Evolutionary conservation across 2,113 vertebrate genomes (phyloP), one percentile per base, ranked within the genome.

Genomic region (Poeciliopsis prolifica): DNA sequence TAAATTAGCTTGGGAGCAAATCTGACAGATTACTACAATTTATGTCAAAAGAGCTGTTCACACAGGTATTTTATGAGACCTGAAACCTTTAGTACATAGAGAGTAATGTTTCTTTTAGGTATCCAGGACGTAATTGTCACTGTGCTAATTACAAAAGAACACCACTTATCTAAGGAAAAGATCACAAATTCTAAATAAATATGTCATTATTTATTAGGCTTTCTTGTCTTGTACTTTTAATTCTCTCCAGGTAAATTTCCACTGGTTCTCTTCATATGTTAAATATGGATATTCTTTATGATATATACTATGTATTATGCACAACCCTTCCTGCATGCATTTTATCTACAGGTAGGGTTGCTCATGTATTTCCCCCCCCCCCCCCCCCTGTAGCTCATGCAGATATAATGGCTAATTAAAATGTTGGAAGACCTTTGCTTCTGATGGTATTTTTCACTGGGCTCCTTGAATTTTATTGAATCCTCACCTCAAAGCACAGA

Each of bases 371-470:
- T 65, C 74, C 72, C 28, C 82, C 61, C 72, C 54, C 68, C 77
- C 62, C 74, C 72, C 28, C 82, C 61, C 72, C 54, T 0, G n/a
- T 74, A 76, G 79, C 79, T 78, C 76, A 72, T 61, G 15, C 30
- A 83, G 88, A 91, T 83, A 87, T 86, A 85, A 78, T 68, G 35
- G 70, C 78, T 88, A 89, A 90, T 90, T 90, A 91, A 91, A 80
- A 87, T 87, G 64, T n/a, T 72, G 31, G 5, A 73, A 83, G 67
- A 62, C 82, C 44, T 60, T 28, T 68, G 72, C 44, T 75, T 81
- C 72, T 69, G 75, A 77, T 70, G 80, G 74, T 83, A 86, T 77
- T 88, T 85, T 51, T 64, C 40, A 75, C 65, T 70, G 73, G 68
- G 58, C 51, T 80, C 61, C 78, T 82, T 75, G 70, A 68, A 73